These are phyloP conservation scores for Allygus modestus DNA, from an alignment of 2,888 invertebrate species.

Conservation along the genomic window DNA sequence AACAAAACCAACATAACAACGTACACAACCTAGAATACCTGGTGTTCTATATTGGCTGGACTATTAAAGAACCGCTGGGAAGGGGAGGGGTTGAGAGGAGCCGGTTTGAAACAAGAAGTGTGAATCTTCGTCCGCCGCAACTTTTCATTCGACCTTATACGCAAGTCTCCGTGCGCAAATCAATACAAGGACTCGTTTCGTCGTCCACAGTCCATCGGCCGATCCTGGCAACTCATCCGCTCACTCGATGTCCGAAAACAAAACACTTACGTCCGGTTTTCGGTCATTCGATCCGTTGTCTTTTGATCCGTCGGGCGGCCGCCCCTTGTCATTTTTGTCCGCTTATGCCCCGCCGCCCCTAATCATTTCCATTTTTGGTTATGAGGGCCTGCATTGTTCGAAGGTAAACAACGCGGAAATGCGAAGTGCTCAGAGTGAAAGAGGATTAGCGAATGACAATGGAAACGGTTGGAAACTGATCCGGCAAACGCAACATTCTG, in stretches of 20 bases:
- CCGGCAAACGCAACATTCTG: constrained; percentile 13
- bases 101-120: constrained; percentile 28
- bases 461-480: constrained; percentile 6
- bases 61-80: no score
- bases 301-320: not conserved
- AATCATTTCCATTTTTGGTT: constrained; percentile 51
- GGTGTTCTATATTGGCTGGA: no score
- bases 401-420: constrained; percentile 29
- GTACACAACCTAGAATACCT: no score
- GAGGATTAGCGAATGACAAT: constrained; percentile 32
- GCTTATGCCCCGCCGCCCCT: constrained; percentile 44
- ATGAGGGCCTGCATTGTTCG: constrained; percentile 46
- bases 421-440: constrained; percentile 2
- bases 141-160: constrained; percentile 50
- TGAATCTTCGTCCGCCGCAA: constrained; percentile 28
- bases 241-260: constrained; percentile 19
- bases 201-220: constrained; percentile 9
- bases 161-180: constrained; percentile 43
- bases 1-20: no score
- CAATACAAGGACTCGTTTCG: constrained; percentile 23
- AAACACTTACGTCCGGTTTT: constrained; percentile 19
- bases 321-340: constrained; percentile 33
- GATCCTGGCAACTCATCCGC: not conserved
- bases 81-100: not conserved
- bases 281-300: constrained; percentile 43